Percentiles rank a stretch among this genome's conserved stretches.
Evolutionary conservation across 2,113 vertebrate species (phyloP).

Genomic region (Dicentrarchus labrax): DNA sequence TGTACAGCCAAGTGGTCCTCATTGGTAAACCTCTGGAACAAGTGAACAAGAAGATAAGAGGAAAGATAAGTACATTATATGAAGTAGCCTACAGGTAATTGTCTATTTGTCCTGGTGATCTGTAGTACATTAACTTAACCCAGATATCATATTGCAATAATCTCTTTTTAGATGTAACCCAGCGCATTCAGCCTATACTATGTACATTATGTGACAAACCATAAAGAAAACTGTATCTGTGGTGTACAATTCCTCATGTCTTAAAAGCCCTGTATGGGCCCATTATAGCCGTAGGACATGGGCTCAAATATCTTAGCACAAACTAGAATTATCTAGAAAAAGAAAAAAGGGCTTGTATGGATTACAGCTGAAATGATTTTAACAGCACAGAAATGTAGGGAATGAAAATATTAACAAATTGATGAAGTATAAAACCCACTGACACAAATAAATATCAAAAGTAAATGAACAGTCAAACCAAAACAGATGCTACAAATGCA

Average conservation of each 20-base stretch:
- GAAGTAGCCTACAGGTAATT: neutral
- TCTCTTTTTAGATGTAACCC: conserved; percentile 42
- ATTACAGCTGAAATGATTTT: neutral
- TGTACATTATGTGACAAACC: conserved; percentile 27
- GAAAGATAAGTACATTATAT: conserved; percentile 17
- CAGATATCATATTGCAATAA: conserved; percentile 66
- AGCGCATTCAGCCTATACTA: conserved; percentile 32
- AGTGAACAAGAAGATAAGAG: conserved; percentile 32
- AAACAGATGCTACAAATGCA: neutral
- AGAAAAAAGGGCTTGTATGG: neutral
- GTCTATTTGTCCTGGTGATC: conserved; percentile 27
- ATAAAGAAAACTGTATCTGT: conserved; percentile 41
- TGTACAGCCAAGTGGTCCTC: conserved; percentile 99
- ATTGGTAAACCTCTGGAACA: conserved; percentile 95
- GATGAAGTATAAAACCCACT: neutral
- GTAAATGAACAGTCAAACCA: conserved; percentile 12
- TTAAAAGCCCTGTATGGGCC: conserved; percentile 29
- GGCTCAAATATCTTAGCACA: conserved; percentile 53
- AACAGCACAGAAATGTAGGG: neutral
- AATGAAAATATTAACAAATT: neutral
- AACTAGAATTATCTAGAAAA: conserved; percentile 5
- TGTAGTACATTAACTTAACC: conserved; percentile 31
- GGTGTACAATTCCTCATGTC: conserved; percentile 47
- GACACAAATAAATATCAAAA: neutral
- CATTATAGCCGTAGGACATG: conserved; percentile 42